phyloP scores from a whole-genome alignment of 1,140 invertebrate species.

The Penaeus japonicus region DNA sequence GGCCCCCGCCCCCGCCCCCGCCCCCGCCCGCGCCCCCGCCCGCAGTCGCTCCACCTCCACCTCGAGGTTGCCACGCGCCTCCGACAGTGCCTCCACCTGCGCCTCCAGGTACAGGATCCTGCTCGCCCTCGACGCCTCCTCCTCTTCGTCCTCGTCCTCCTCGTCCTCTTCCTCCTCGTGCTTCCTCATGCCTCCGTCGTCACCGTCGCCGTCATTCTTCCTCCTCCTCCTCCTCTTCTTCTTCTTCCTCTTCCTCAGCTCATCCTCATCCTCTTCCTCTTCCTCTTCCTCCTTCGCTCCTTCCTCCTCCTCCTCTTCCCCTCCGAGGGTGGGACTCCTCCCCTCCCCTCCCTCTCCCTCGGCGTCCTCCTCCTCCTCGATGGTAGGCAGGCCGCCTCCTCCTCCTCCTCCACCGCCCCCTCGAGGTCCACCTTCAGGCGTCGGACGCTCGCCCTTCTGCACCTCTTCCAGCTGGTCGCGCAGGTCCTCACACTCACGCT shows the following conservation, averaged over 20 bases:
- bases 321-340: not conserved
- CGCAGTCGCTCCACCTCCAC: conserved; percentile 30
- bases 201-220: not conserved
- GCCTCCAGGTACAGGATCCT: conserved; percentile 31
- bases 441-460: conserved; percentile 52
- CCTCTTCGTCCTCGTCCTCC: not conserved
- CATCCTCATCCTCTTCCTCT: not conserved
- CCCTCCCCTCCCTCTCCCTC: conserved; percentile 13
- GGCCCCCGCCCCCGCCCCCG: not conserved
- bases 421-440: conserved; percentile 42
- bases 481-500: conserved; percentile 48
- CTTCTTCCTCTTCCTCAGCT: conserved; percentile 1
- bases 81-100: conserved; percentile 44
- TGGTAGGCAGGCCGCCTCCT: conserved; percentile 40
- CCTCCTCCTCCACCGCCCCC: conserved; percentile 23
- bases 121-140: not conserved
- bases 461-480: conserved; percentile 58
- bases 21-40: not conserved
- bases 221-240: not conserved
- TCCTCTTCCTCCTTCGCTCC: conserved; percentile 30
- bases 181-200: not conserved
- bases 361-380: conserved; percentile 41
- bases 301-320: no score
- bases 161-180: not conserved
- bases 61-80: conserved; percentile 42